Base-by-base conservation (phyloP, 1,140 invertebrate species). In the Thaumatotibia leucotreta region DNA sequence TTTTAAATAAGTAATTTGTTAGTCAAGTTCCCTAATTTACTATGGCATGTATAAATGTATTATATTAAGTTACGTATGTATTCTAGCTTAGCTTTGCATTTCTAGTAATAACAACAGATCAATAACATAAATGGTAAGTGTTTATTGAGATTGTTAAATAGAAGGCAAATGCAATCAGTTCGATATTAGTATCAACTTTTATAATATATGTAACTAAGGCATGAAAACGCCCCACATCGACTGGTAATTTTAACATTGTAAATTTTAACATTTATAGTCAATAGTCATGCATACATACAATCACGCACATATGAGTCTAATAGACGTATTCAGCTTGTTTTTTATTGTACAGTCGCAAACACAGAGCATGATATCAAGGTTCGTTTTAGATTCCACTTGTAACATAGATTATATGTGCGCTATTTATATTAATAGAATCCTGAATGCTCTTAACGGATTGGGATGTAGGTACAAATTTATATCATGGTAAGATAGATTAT, bases 181-280 rank as follows among this genome's bases (percentile, higher is more conserved):
- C 33, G 1, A 10, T 10, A 63, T 63, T 20, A 14, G 1, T 35
- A 33, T 63, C 33, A 63, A 35, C 10, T 62, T 4, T 62, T 3
- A 10, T 39, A n/a, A 2, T 58, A 14, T 70, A 68, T 79, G 78
- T 87, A 79, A 82, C 79, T 82, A 88, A 84, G 79, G 83, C 85
- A 88, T 88, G 84, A 75, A 63, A 69, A 54, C 20, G 61, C 65
- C 66, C 45, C 49, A 67, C 63, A 29, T 69, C 61, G 23, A 64
- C 52, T 31, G 50, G 67, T 32, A 62, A 49, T 23, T 65, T 66
- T 58, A 67, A 64, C 65, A 67, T n/a, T 63, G 3, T 35, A 35
- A 64, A 17, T 14, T 14, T 49, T 4, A 49, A 14, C 52, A 27
- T 31, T 58, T 2, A 27, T 31, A 24, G 23, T 27, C 33, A n/a